Evolutionary conservation across 2,797 vertebrate genomes (phyloP).

Genomic region (Huso huso): DNA sequence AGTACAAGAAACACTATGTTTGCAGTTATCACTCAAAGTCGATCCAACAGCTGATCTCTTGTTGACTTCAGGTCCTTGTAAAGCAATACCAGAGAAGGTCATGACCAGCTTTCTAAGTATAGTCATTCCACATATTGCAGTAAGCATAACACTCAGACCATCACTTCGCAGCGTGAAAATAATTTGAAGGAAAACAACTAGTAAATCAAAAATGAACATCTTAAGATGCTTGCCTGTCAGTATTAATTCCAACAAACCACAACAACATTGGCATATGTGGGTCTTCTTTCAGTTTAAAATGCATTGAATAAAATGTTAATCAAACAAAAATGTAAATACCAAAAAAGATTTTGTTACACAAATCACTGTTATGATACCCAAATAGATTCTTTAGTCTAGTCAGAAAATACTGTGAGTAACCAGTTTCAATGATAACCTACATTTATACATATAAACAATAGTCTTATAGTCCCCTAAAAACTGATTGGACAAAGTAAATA

Average conservation of each 20-base stretch:
- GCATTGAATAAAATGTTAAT: slow-evolving; percentile 5
- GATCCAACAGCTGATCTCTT: slow-evolving; percentile 28
- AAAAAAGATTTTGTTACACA: neutral
- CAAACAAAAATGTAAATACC: slow-evolving; percentile 5
- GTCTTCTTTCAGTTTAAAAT: no score
- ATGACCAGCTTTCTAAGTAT: slow-evolving; percentile 25
- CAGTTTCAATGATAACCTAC: no score
- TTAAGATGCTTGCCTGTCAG: no score
- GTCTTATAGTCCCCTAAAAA: no score
- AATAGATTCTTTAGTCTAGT: no score
- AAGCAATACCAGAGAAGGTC: slow-evolving; percentile 31
- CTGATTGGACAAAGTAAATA: no score
- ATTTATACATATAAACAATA: no score
- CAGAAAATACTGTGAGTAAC: no score
- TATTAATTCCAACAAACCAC: no score
- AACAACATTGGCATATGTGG: no score
- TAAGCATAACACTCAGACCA: slow-evolving; percentile 4
- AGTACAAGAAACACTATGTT: slow-evolving; percentile 17
- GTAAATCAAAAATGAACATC: neutral
- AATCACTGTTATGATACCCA: no score
- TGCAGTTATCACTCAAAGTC: slow-evolving; percentile 23
- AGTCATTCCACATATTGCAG: slow-evolving; percentile 12
- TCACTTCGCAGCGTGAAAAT: neutral
- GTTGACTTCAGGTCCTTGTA: slow-evolving; percentile 19
- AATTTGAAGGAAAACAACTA: neutral